These are phyloP conservation scores for Agrochola circellaris DNA, from an alignment of 2,888 invertebrate species.

Conservation along the genomic window DNA sequence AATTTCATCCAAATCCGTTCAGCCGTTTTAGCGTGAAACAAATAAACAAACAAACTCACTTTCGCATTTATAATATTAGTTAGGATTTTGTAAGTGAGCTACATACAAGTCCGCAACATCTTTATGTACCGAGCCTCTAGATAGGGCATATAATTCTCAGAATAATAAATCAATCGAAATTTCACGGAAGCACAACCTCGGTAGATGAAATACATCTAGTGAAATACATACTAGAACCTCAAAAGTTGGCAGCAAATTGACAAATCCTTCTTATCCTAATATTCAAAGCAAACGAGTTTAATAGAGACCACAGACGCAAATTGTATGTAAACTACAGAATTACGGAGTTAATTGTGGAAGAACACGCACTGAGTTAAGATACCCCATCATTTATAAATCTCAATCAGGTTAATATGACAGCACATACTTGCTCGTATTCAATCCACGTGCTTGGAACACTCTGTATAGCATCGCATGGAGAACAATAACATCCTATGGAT, in stretches of 20 bases:
- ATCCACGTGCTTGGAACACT: conserved; percentile 48
- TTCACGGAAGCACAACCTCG: background rate
- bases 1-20: too few species aligned
- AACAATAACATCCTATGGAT: conserved; percentile 70
- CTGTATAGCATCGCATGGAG: conserved; percentile 56
- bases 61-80: too few species aligned
- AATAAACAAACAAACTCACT: too few species aligned
- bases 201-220: conserved; percentile 4
- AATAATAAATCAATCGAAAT: conserved; percentile 1
- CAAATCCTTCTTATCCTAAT: conserved; percentile 16
- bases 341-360: conserved; percentile 33
- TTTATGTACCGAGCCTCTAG: too few species aligned
- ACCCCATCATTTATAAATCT: conserved; percentile 30
- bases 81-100: background rate
- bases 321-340: conserved; percentile 21
- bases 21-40: too few species aligned
- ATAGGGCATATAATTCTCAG: too few species aligned
- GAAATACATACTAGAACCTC: background rate
- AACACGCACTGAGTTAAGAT: conserved; percentile 35
- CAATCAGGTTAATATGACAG: conserved; percentile 65
- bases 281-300: conserved; percentile 12
- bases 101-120: too few species aligned
- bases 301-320: conserved; percentile 5
- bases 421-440: conserved; percentile 40
- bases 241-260: conserved; percentile 25